Conservation (phyloP, 2,113 vertebrate species). For the Thamnophis sirtalis region DNA sequence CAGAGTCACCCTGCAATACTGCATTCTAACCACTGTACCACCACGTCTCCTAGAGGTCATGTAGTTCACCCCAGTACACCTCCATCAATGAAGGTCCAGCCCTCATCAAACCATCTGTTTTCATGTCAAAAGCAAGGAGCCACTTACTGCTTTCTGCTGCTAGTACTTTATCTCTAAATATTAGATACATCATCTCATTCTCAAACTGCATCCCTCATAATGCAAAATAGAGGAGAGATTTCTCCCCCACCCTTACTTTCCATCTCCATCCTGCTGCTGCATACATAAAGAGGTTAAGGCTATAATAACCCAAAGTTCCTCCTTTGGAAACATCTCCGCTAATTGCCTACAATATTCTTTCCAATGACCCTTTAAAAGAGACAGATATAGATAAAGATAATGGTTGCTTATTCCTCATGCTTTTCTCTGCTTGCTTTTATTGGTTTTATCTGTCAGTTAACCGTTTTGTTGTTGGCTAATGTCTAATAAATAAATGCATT, state of each 20-base stretch:
- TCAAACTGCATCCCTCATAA: not conserved
- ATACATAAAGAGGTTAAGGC: not conserved
- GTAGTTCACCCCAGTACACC: not conserved
- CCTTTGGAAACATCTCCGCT: not conserved
- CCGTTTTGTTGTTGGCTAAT: not conserved
- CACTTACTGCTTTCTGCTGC: conserved; percentile 38
- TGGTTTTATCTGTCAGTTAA: not conserved
- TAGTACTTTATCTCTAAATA: conserved; percentile 30
- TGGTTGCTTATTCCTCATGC: not conserved
- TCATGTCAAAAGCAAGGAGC: conserved; percentile 10
- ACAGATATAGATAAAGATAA: not conserved
- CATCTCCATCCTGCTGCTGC: not conserved
- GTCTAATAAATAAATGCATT: not conserved
- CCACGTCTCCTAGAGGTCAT: not conserved
- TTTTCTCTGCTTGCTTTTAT: not conserved
- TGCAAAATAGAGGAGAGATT: not conserved
- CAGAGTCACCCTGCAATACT: not conserved
- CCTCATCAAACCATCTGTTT: not conserved
- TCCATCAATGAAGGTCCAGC: not conserved
- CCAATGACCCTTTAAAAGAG: not conserved
- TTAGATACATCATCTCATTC: not conserved
- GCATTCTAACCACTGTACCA: not conserved
- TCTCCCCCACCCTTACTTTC: not conserved
- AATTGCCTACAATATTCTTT: not conserved
- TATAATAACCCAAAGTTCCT: not conserved